A percentile compares a stretch with the other conserved stretches of the same genome.
These are phyloP conservation scores for Electrona antarctica DNA, from an alignment of 2,113 vertebrate genomes.

Conservation along the genomic window DNA sequence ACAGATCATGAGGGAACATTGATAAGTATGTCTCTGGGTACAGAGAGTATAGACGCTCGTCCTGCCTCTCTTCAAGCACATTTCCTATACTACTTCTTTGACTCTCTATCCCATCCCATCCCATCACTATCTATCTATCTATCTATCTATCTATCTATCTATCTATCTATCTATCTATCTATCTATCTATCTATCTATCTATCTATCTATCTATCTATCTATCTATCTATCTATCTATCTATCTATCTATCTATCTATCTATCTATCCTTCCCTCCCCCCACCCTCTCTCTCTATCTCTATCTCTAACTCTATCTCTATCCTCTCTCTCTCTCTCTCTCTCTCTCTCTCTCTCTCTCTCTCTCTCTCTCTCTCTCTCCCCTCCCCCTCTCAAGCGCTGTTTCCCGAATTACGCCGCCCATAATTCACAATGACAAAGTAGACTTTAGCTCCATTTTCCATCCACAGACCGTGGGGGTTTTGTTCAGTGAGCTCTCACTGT, in stretches of 20 bases:
- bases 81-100: slow-evolving; percentile 27
- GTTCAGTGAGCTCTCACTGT: slow-evolving; percentile 73
- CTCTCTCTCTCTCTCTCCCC: slow-evolving; percentile 18
- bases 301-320: slow-evolving; percentile 24
- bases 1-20: slow-evolving; percentile 68
- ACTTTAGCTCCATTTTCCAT: slow-evolving; percentile 63
- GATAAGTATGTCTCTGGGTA: slow-evolving; percentile 59
- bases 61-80: slow-evolving; percentile 41
- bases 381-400: slow-evolving; percentile 25
- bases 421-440: slow-evolving; percentile 73
- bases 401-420: slow-evolving; percentile 55
- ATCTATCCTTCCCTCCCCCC: slow-evolving; percentile 5
- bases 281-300: neutral
- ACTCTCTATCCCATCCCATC: neutral
- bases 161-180: slow-evolving; percentile 1
- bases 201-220: neutral
- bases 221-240: slow-evolving; percentile 3
- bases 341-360: neutral
- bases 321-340: too few relatives aligned
- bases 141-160: neutral
- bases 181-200: neutral
- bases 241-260: neutral
- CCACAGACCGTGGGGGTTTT: slow-evolving; percentile 63
- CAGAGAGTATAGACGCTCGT: slow-evolving; percentile 33
- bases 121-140: neutral